These are phyloP conservation scores for Pseudococcus jackbeardsleyi DNA, from an alignment of 2,888 invertebrate genomes.

Conservation along the genomic window DNA sequence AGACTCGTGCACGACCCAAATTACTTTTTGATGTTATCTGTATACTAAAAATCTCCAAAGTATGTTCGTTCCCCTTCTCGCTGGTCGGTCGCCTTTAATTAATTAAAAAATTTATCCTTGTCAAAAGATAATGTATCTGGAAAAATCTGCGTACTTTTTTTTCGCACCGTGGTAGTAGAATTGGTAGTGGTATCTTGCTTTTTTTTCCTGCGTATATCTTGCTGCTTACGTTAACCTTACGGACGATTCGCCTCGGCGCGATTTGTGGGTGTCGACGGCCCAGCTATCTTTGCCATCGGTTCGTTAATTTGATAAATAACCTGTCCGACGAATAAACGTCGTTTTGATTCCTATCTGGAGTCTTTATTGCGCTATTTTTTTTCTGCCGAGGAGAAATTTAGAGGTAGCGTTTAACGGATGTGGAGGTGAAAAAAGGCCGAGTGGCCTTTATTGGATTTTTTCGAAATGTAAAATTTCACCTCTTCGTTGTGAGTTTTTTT, in stretches of 20 bases:
- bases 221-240: slow-evolving; percentile 2
- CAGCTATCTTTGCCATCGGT: neutral
- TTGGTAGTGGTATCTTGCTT: neutral
- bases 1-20: slow-evolving; percentile 40
- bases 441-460: too few species aligned
- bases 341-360: slow-evolving; percentile 12
- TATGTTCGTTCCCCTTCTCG: slow-evolving; percentile 15
- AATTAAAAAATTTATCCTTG: slow-evolving; percentile 47
- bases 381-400: neutral
- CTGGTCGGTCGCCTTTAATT: slow-evolving; percentile 19
- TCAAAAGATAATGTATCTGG: slow-evolving; percentile 41
- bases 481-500: too few species aligned
- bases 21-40: slow-evolving; percentile 52
- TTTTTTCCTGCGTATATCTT: neutral
- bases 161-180: neutral
- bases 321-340: slow-evolving; percentile 29
- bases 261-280: neutral
- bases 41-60: slow-evolving; percentile 6
- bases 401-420: too few species aligned
- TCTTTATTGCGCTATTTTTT: neutral
- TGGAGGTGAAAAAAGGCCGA: too few species aligned
- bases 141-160: slow-evolving; percentile 33
- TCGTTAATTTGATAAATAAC: slow-evolving; percentile 44
- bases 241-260: neutral
- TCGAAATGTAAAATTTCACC: too few species aligned